Evolutionary conservation across 2,888 invertebrate genomes (phyloP).

Genomic region (Cosmia trapezina): DNA sequence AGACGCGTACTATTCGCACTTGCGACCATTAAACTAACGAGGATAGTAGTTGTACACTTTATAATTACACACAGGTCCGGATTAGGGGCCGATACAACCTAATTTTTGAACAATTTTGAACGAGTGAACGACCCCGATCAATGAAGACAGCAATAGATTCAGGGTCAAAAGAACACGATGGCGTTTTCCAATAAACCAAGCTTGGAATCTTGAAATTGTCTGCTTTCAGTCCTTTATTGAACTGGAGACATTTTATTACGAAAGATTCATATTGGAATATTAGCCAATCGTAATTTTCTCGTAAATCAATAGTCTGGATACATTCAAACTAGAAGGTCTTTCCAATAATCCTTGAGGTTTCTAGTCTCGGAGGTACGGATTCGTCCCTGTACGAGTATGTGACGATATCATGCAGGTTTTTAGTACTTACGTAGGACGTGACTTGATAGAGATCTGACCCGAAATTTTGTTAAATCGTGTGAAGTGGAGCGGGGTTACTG

Average conservation of each 20-base stretch:
- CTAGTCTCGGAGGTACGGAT: constrained; percentile 22
- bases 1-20: not conserved
- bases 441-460: constrained; percentile 60
- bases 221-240: constrained; percentile 21
- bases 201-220: constrained; percentile 21
- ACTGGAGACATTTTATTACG: constrained; percentile 25
- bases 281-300: constrained; percentile 18
- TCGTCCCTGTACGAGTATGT: constrained; percentile 33
- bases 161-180: constrained; percentile 45
- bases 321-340: constrained; percentile 20
- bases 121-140: constrained; percentile 35
- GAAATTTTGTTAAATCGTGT: constrained; percentile 55
- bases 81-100: constrained; percentile 26
- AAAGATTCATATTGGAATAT: constrained; percentile 26
- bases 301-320: constrained; percentile 31
- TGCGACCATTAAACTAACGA: not conserved
- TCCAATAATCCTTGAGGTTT: constrained; percentile 25
- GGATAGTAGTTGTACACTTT: constrained; percentile 18
- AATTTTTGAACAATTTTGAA: constrained; percentile 44
- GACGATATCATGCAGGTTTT: constrained; percentile 33
- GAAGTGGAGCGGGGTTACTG: constrained; percentile 55
- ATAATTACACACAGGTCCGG: constrained; percentile 42
- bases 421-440: constrained; percentile 52
- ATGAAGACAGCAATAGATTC: constrained; percentile 44
- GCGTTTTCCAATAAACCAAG: constrained; percentile 45